A percentile compares a stretch with the other conserved stretches of the same genome.
Evolutionary conservation across 2,797 vertebrate genomes (phyloP).

Genomic region (Cryptoprocta ferox): DNA sequence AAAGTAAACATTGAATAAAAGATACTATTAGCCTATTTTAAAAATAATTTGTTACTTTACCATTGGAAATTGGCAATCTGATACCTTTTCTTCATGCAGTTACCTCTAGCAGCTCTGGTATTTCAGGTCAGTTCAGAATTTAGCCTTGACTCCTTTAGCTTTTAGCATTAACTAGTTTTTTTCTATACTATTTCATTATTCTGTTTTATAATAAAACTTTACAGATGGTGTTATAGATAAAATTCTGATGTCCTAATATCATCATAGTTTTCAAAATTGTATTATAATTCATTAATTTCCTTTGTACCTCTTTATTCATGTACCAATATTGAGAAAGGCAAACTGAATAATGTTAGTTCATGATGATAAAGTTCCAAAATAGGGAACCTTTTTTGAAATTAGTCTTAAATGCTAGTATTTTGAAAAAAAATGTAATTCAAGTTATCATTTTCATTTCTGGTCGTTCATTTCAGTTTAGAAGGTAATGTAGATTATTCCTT

Average conservation of each 20-base stretch:
- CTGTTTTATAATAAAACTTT: conserved; percentile 20
- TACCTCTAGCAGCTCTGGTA: neutral
- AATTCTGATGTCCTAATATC: neutral
- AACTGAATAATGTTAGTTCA: neutral
- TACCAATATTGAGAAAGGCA: neutral
- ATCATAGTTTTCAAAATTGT: conserved; percentile 27
- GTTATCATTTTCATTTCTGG: conserved; percentile 40
- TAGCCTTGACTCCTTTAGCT: neutral
- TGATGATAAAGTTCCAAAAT: conserved; percentile 32
- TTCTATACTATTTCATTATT: neutral
- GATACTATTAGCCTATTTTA: neutral
- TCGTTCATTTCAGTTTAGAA: conserved; percentile 22
- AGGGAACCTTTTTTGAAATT: neutral
- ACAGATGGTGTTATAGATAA: neutral
- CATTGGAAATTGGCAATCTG: neutral
- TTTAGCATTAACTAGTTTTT: conserved; percentile 24
- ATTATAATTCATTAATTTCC: neutral
- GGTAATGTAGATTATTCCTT: neutral
- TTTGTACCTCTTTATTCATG: conserved; percentile 4
- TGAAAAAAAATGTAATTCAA: neutral
- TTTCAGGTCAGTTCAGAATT: neutral
- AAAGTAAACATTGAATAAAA: conserved; percentile 23
- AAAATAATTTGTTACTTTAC: conserved; percentile 41
- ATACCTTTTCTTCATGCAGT: neutral
- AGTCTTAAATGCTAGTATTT: conserved; percentile 11